Conservation (phyloP, 1,140 invertebrate species). For the Nomia melanderi region DNA sequence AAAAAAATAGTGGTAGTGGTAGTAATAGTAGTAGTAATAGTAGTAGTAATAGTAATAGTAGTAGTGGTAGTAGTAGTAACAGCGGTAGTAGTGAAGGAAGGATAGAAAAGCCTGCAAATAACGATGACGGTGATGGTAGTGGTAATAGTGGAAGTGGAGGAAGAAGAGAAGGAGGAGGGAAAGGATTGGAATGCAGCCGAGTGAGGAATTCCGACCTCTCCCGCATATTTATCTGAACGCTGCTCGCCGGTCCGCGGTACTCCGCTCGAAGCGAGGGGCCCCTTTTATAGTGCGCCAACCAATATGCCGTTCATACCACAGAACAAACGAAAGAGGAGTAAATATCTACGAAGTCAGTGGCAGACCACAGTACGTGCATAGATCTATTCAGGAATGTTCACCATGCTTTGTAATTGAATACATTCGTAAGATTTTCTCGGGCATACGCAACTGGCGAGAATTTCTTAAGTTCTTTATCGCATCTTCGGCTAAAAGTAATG, state of each 20-base stretch:
- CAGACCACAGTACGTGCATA: constrained; percentile 50
- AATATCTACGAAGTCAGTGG: constrained; percentile 54
- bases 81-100: background rate
- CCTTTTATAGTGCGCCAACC: constrained; percentile 77
- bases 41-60: no score
- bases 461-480: background rate
- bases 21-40: background rate
- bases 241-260: constrained; percentile 60
- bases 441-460: constrained; percentile 30
- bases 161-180: constrained; percentile 37
- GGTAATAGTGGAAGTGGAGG: constrained; percentile 31
- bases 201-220: constrained; percentile 81
- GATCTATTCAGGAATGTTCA: constrained; percentile 67
- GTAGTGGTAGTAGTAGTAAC: background rate
- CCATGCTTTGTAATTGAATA: constrained; percentile 69
- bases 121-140: constrained; percentile 40
- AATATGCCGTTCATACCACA: constrained; percentile 31
- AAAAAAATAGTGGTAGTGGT: background rate
- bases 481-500: no score
- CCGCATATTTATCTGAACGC: constrained; percentile 81
- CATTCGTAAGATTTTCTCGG: constrained; percentile 63
- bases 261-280: constrained; percentile 65
- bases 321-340: constrained; percentile 31
- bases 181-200: constrained; percentile 78
- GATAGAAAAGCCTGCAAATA: constrained; percentile 32